Evolutionary conservation across 2,797 vertebrate genomes (phyloP), one percentile per base, ranked within the genome.

Genomic region (Lepus oiostolus): DNA sequence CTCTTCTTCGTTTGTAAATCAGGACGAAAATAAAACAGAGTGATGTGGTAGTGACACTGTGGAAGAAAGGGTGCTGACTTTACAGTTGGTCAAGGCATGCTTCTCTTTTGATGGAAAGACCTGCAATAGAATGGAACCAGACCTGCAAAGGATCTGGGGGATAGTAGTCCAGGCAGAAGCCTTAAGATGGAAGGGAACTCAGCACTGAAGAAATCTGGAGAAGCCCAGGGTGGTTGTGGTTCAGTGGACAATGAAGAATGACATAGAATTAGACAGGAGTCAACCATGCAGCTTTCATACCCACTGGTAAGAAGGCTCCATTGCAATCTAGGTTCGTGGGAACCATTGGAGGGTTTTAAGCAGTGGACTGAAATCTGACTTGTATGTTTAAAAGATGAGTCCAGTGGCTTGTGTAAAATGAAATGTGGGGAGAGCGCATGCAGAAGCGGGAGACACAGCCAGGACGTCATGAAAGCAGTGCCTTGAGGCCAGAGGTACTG

Each of bases 251-350:
- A 24, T 65, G 52, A n/a, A 71, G 11, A 35, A 3, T 0, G 0
- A n/a, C 65, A 4, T 5, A n/a, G 42, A 28, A 11, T 13, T 13
- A 8, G 22, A 28, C 32, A n/a, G 35, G 30, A 63, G 12, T 71
- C 38, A 16, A 58, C 12, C 4, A 2, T 7, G 0, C 5, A 2
- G 68, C 38, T 62, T 47, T 60, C 68, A 0, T 0, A 21, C 0
- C 17, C 10, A 1, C 3, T 3, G 0, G 19, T 17, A 47, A 35
- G 65, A 52, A 85, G 21, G 22, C 19, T 62, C 24, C 7, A 26
- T 7, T 13, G 4, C 1, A 35, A 5, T 60, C 74, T 67, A 50
- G 58, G 38, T 38, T 16, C 6, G 0, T 7, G 16, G 32, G 32
- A 85, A 38, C n/a, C 58, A 30, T 3, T 32, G n/a, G 28, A 82